phyloP scores from a whole-genome alignment of 2,113 vertebrate genomes.

The Eptesicus fuscus region DNA sequence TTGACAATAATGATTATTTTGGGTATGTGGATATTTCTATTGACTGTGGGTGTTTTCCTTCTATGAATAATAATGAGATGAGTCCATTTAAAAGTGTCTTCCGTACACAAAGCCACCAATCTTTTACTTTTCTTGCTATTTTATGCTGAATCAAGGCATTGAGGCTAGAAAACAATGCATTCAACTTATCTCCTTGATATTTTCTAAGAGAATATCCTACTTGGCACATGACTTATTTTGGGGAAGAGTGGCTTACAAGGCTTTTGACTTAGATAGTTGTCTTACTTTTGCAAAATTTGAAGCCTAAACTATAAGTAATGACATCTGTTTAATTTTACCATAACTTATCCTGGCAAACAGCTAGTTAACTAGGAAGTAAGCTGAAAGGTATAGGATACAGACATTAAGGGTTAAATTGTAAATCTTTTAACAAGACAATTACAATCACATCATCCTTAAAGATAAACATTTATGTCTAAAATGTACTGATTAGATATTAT shows the following conservation, averaged over 20 bases:
- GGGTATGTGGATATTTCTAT: conserved; percentile 47
- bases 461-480: not conserved
- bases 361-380: not conserved
- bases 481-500: not conserved
- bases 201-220: conserved; percentile 47
- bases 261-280: not conserved
- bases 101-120: conserved; percentile 42
- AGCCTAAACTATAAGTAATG: conserved; percentile 14
- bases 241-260: conserved; percentile 31
- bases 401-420: not conserved
- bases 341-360: not conserved
- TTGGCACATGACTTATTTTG: conserved; percentile 42
- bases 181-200: conserved; percentile 40
- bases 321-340: conserved; percentile 40
- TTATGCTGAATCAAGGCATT: not conserved
- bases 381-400: not conserved
- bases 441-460: not conserved
- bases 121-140: conserved; percentile 59
- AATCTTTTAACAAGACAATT: conserved; percentile 4
- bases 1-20: conserved; percentile 55
- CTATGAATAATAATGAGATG: conserved; percentile 65
- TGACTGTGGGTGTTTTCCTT: conserved; percentile 54
- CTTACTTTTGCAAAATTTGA: conserved; percentile 38
- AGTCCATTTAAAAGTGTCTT: conserved; percentile 58
- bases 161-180: conserved; percentile 41